Conservation (phyloP, 2,797 vertebrate species). For the Enteromius fasciolatus region DNA sequence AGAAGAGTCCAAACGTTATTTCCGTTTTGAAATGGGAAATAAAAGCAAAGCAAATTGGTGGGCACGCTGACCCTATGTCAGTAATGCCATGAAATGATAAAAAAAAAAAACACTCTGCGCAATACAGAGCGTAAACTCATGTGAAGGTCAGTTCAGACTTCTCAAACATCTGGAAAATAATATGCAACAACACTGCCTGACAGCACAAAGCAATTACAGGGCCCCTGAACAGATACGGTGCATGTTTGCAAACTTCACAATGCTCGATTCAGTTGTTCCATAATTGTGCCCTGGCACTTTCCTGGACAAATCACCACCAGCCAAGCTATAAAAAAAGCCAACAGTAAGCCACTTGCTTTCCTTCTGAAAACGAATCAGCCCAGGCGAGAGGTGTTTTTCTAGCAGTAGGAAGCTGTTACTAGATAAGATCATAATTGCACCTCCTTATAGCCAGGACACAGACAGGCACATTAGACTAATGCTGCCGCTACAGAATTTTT, state of each 20-base stretch:
- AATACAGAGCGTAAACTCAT: background rate
- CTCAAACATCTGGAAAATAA: constrained; percentile 40
- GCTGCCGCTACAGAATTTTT: constrained; percentile 50
- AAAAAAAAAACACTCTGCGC: background rate
- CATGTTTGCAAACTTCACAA: constrained; percentile 56
- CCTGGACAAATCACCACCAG: constrained; percentile 58
- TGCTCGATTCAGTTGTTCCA: constrained; percentile 55
- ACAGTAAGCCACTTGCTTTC: constrained; percentile 54
- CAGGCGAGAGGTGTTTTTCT: constrained; percentile 54
- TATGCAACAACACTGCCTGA: constrained; percentile 37
- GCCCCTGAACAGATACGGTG: constrained; percentile 49
- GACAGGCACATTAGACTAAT: constrained; percentile 56
- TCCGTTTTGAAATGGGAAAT: background rate
- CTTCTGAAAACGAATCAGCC: constrained; percentile 55
- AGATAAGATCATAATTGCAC: constrained; percentile 68
- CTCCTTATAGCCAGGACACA: constrained; percentile 60
- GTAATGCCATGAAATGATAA: background rate
- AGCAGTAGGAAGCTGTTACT: constrained; percentile 64
- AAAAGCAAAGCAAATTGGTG: background rate
- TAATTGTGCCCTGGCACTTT: constrained; percentile 57
- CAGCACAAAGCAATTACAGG: constrained; percentile 52
- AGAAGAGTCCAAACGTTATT: background rate
- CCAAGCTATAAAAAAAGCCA: constrained; percentile 60
- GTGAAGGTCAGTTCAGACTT: background rate
- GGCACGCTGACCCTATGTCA: background rate